phyloP scores from a whole-genome alignment of 2,888 invertebrate genomes.

The Zele albiditarsus region DNA sequence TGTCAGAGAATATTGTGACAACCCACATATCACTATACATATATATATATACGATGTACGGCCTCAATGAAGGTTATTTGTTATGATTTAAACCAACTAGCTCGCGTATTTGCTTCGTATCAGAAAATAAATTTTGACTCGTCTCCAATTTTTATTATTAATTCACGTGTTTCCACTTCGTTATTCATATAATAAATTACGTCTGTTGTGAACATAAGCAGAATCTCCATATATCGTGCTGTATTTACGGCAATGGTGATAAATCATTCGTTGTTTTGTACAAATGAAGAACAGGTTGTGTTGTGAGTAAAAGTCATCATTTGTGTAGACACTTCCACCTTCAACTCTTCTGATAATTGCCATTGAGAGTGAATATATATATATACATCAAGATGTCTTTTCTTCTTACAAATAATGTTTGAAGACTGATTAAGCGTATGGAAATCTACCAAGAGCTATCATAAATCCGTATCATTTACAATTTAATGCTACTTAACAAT shows the following conservation, averaged over 20 bases:
- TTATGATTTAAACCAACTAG: not conserved
- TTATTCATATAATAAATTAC: not conserved
- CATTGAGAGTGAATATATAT: not conserved
- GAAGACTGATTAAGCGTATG: not conserved
- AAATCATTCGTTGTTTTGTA: slow-evolving; percentile 7
- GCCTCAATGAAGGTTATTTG: slow-evolving; percentile 10
- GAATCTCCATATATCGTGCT: not conserved
- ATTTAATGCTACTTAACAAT: not conserved
- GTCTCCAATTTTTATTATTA: not conserved
- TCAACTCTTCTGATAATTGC: slow-evolving; percentile 7
- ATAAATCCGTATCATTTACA: not conserved
- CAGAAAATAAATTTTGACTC: not conserved
- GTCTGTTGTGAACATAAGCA: not conserved
- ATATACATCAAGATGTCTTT: not conserved
- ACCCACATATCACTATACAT: not conserved
- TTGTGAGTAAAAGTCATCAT: slow-evolving; percentile 14
- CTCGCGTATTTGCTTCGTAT: not conserved
- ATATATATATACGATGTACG: not conserved
- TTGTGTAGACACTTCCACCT: slow-evolving; percentile 8
- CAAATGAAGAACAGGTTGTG: slow-evolving; percentile 16
- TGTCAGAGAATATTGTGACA: not conserved
- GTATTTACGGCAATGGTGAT: not conserved
- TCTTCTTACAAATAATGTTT: not conserved
- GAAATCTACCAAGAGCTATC: not conserved
- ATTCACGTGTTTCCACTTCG: not conserved